Base-by-base conservation (phyloP, 2,113 vertebrate genomes). In the Tachysurus vachellii region DNA sequence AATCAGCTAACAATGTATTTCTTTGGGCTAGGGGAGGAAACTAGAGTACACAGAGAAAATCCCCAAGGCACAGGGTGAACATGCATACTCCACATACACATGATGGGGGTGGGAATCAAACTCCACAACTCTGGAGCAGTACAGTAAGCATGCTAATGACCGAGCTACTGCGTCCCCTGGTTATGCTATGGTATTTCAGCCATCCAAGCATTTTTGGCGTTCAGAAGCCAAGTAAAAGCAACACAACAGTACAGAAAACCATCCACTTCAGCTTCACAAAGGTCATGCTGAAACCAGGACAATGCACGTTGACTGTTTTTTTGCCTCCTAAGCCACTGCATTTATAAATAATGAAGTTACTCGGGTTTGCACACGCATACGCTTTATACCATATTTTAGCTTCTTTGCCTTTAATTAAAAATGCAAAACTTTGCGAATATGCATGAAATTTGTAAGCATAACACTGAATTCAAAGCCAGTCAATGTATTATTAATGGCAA, bases 401-500 rank as follows among this genome's bases (percentile, higher is more conserved):
- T 88, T 56, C 75, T 87, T 36, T 70, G 80, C 19, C 1, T 59
- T 80, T 54, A 36, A 47, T 93, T 87, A 91, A 92, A 92, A 89
- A 89, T 73, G 88, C 88, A 90, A 61, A 59, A 44, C 80, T 23
- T 84, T 88, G 85, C 81, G 82, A 80, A 53, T 88, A 90, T 89
- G 82, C 42, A 85, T 84, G 61, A 92, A 91, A 93, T 87, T 85
- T 82, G 86, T 50, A 42, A 89, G 86, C 84, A 79, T 84, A 84
- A 59, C 61, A 68, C 80, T 44, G 16, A 83, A 50, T 68, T 77
- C 19, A 23, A 5, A 36, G 82, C 62, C 8, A 9, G 44, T 1
- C 31, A 79, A 75, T 93, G 83, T 85, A 93, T 94, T 93, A 93
- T 93, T 94, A 90, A 94, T 86, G 28, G n/a, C 12, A 0, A 53